Evolutionary conservation across 2,888 invertebrate genomes (phyloP).

Genomic region (Trilocha varians): DNA sequence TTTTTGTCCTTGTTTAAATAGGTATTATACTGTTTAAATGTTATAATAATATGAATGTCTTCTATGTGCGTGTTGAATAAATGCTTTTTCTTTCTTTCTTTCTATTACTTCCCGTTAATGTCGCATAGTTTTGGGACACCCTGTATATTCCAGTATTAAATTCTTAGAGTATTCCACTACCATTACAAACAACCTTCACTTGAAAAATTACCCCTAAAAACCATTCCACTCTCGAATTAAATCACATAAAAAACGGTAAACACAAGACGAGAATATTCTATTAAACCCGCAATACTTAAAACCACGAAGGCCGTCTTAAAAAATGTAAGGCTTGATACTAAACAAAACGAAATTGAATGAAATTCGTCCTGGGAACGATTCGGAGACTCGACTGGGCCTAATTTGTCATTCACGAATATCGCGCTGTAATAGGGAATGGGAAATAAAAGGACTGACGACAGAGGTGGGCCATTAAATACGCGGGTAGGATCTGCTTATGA

Average conservation of each 20-base stretch:
- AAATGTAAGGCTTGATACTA: neutral
- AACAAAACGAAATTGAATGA: conserved; percentile 36
- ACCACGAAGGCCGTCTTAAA: neutral
- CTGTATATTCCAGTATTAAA: too few species aligned
- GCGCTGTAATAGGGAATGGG: conserved; percentile 27
- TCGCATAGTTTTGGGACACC: too few species aligned
- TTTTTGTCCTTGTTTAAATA: too few species aligned
- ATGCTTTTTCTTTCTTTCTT: too few species aligned
- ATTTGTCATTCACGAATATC: conserved; percentile 60
- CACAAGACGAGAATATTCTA: neutral
- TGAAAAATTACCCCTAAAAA: too few species aligned
- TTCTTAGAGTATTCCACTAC: too few species aligned
- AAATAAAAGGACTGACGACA: conserved; percentile 21
- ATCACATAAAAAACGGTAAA: neutral
- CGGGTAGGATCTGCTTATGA: neutral
- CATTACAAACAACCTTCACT: too few species aligned
- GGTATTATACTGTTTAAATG: too few species aligned
- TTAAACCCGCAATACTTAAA: neutral
- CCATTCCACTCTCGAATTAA: too few species aligned
- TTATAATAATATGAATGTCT: too few species aligned
- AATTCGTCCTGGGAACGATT: conserved; percentile 39
- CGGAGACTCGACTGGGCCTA: conserved; percentile 41
- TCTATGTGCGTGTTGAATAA: too few species aligned
- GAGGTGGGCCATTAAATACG: neutral
- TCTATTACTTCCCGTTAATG: too few species aligned